Conservation (phyloP, 1,140 invertebrate genomes). For the Magallana gigas region DNA sequence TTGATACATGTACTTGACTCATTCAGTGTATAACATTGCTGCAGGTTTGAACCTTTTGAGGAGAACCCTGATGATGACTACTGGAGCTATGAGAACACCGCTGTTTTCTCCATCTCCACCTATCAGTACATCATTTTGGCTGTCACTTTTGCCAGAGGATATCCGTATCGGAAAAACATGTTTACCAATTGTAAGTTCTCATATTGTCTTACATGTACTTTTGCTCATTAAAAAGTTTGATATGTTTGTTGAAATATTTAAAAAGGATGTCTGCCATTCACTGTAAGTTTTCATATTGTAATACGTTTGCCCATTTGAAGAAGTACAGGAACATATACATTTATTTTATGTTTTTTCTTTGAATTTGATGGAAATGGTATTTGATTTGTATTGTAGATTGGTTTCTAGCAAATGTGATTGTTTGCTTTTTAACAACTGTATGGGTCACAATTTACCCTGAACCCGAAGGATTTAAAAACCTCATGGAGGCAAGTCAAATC, state of each 20-base stretch:
- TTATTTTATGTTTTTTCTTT: no score
- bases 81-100: constrained; percentile 76
- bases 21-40: not conserved
- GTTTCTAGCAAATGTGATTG: constrained; percentile 72
- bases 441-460: constrained; percentile 75
- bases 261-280: no score
- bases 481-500: constrained; percentile 72
- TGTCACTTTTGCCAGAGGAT: constrained; percentile 91
- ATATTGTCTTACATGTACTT: not conserved
- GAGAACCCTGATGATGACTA: constrained; percentile 72
- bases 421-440: constrained; percentile 64
- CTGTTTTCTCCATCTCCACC: constrained; percentile 89
- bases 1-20: no score
- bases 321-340: no score
- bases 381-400: constrained; percentile 67
- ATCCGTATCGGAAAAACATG: constrained; percentile 85
- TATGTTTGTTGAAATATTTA: no score
- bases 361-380: no score
- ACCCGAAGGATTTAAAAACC: constrained; percentile 61
- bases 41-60: constrained; percentile 73
- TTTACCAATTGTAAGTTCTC: constrained; percentile 76
- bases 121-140: constrained; percentile 95
- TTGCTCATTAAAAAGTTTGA: not conserved
- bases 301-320: no score
- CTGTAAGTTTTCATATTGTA: no score